A percentile compares a stretch with the other conserved stretches of the same genome.
Conservation (phyloP, 2,113 vertebrate species). For the Globicephala melas region DNA sequence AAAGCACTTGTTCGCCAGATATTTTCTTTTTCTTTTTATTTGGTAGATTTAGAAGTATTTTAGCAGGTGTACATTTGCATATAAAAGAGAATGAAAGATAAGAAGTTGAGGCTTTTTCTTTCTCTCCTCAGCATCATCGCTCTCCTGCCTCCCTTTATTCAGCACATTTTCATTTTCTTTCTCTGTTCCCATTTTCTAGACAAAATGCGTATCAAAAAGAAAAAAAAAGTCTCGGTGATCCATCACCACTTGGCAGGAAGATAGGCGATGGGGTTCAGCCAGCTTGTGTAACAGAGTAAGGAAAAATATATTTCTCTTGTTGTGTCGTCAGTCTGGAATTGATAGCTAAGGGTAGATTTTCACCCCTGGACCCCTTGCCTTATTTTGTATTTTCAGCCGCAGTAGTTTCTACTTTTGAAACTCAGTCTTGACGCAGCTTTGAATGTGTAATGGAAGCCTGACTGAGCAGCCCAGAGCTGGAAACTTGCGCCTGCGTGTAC, state of each 20-base stretch:
- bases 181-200: constrained; percentile 57
- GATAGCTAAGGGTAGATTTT: neutral
- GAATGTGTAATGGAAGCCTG: neutral
- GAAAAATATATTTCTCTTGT: constrained; percentile 18
- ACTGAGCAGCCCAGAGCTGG: neutral
- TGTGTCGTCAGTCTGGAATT: neutral
- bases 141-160: constrained; percentile 54
- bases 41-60: constrained; percentile 77
- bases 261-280: neutral
- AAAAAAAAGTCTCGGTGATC: constrained; percentile 7
- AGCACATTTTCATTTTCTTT: constrained; percentile 61
- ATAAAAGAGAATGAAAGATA: constrained; percentile 74
- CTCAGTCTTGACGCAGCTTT: neutral
- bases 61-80: constrained; percentile 78
- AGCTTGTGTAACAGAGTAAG: neutral
- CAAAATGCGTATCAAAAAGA: constrained; percentile 55
- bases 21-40: constrained; percentile 68
- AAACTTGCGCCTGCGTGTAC: neutral
- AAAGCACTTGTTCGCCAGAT: constrained; percentile 75
- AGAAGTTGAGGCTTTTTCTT: constrained; percentile 69
- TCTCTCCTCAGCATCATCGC: constrained; percentile 39
- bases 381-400: constrained; percentile 43
- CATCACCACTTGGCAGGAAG: constrained; percentile 35
- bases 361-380: neutral
- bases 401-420: constrained; percentile 46